phyloP scores from a whole-genome alignment of 2,888 invertebrate species.

The Nebria brevicollis region DNA sequence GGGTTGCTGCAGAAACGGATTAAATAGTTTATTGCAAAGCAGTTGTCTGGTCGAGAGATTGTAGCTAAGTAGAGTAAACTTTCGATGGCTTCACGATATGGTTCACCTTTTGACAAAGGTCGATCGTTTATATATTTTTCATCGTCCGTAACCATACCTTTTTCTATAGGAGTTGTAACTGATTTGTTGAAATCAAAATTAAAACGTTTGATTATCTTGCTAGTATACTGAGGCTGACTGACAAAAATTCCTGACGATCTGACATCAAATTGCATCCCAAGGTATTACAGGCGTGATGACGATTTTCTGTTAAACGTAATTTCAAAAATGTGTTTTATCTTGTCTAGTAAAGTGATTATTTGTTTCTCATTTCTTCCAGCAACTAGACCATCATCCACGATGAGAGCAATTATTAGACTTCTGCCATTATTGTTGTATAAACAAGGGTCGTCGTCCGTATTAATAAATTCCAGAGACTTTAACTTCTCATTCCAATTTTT shows the following conservation, averaged over 20 bases:
- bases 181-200: too few species aligned
- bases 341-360: constrained; percentile 44
- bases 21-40: too few species aligned
- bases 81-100: too few species aligned
- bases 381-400: constrained; percentile 52
- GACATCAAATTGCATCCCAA: constrained; percentile 50
- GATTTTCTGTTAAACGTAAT: constrained; percentile 45
- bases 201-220: too few species aligned
- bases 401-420: constrained; percentile 45
- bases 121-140: too few species aligned
- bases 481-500: constrained; percentile 52
- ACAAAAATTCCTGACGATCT: constrained; percentile 49
- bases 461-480: constrained; percentile 42
- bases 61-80: too few species aligned
- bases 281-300: constrained; percentile 40
- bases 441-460: constrained; percentile 52
- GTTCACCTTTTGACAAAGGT: too few species aligned
- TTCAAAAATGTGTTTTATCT: constrained; percentile 48
- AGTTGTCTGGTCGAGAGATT: too few species aligned
- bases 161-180: too few species aligned
- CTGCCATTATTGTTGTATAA: constrained; percentile 49
- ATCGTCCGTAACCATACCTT: too few species aligned
- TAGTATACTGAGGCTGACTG: too few species aligned
- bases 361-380: constrained; percentile 42
- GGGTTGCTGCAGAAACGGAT: too few species aligned